Conservation (phyloP, 2,113 vertebrate genomes). For the Anarhynchus alexandrinus region DNA sequence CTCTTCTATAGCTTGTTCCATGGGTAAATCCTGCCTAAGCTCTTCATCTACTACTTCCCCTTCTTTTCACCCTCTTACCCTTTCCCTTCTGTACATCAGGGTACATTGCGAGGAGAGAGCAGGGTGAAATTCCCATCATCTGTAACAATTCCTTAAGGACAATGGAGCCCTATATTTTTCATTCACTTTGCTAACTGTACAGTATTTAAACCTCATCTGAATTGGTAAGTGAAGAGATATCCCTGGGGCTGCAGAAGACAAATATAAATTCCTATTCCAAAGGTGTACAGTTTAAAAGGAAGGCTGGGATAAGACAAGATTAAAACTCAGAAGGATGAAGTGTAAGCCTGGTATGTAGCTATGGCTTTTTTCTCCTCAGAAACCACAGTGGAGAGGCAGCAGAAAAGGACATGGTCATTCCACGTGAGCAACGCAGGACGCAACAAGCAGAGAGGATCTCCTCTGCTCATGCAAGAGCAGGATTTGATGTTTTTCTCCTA, state of each 20-base stretch:
- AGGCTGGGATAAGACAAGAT: neutral
- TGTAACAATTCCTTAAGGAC: neutral
- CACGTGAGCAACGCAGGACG: neutral
- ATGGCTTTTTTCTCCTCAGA: neutral
- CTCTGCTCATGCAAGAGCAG: neutral
- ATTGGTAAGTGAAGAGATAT: neutral
- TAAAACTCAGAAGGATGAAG: neutral
- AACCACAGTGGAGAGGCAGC: neutral
- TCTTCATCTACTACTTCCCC: neutral
- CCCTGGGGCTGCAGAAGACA: neutral
- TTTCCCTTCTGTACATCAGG: neutral
- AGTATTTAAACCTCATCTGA: neutral
- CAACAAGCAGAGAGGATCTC: neutral
- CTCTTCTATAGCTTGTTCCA: neutral
- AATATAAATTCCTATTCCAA: neutral
- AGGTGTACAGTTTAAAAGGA: neutral
- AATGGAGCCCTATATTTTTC: neutral
- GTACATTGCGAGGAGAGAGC: neutral
- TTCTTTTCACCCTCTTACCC: neutral
- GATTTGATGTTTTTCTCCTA: neutral
- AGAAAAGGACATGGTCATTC: neutral
- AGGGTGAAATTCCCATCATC: neutral
- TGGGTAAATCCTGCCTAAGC: neutral
- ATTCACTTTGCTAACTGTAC: neutral
- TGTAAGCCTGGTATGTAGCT: neutral